These are phyloP conservation scores for Exocentrus adspersus DNA, from an alignment of 2,888 invertebrate species.

Conservation along the genomic window DNA sequence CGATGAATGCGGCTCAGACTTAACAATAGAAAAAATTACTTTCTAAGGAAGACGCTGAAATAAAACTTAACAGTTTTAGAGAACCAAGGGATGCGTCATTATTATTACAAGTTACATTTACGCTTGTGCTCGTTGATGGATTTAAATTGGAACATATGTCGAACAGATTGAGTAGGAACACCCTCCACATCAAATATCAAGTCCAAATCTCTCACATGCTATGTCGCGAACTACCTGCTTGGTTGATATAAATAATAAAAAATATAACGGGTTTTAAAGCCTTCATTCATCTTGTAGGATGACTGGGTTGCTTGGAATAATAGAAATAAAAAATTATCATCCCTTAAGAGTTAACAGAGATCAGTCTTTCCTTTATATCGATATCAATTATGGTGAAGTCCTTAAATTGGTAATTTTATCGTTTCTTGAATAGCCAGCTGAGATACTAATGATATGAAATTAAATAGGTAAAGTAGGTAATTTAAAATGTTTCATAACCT, in stretches of 20 bases:
- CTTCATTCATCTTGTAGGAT: conserved; percentile 52
- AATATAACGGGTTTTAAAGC: conserved; percentile 56
- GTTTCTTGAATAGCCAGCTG: conserved; percentile 40
- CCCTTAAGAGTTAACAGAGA: conserved; percentile 35
- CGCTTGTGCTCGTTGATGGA: conserved; percentile 40
- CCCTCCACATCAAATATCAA: conserved; percentile 32
- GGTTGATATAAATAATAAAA: conserved; percentile 53
- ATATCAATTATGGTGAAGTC: conserved; percentile 42
- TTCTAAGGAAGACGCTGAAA: neutral
- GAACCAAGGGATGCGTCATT: conserved; percentile 26
- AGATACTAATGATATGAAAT: conserved; percentile 27
- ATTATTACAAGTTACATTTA: conserved; percentile 29
- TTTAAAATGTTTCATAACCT: no score
- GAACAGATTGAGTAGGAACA: conserved; percentile 45
- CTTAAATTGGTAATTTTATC: conserved; percentile 33
- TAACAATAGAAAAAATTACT: no score
- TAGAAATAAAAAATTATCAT: conserved; percentile 44
- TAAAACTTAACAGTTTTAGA: neutral
- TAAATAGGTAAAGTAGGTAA: no score
- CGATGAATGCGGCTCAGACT: no score
- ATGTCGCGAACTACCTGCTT: conserved; percentile 53
- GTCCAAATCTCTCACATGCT: conserved; percentile 38
- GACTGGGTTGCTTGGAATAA: conserved; percentile 52
- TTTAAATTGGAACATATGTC: conserved; percentile 51
- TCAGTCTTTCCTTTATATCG: conserved; percentile 39